Evolutionary conservation across 2,888 invertebrate species (phyloP), one percentile per base, ranked within the genome.

Genomic region (Brenthis hecate): DNA sequence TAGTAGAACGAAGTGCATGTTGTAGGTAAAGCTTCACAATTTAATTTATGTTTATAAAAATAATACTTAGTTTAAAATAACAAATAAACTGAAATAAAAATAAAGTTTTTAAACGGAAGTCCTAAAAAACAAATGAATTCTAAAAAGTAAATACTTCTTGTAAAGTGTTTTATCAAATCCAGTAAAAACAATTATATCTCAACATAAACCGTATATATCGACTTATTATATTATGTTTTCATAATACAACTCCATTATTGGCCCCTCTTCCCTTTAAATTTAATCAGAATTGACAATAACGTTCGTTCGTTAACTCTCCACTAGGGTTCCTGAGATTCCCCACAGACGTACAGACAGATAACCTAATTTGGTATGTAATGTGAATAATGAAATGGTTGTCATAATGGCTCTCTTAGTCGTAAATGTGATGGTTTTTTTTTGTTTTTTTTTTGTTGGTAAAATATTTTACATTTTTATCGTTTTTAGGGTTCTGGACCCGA

Each of bases 321-420:
- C 64, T 62, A 70, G 61, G 69, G 70, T 71, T 69, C 55, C 65
- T 68, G 72, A 66, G 72, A 58, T 72, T 64, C 71, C 75, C 75
- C 77, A 75, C 75, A 76, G 72, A 73, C 76, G 75, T 72, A 73
- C 76, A 79, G 56, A 77, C 81, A 77, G 79, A 79, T 84, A 83
- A 86, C 85, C 81, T 78, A 80, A 83, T 86, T 84, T 80, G 74
- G 70, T 67, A 74, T 70, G 13, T 77, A 77, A 78, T 79, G 80
- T 79, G 80, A 50, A 61, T 68, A 63, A 63, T 68, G 28, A 68
- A 63, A 68, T n/a, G 28, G 23, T 55, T 51, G 63, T 62, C 50
- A 53, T 62, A 62, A 32, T 32, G 11, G 51, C 51, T n/a, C 50
- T 51, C 13, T 56, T 36, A 19, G 1, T 19, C 19, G 19, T 19